phyloP scores from a whole-genome alignment of 2,797 vertebrate genomes.

The Pangasius larnaudii region DNA sequence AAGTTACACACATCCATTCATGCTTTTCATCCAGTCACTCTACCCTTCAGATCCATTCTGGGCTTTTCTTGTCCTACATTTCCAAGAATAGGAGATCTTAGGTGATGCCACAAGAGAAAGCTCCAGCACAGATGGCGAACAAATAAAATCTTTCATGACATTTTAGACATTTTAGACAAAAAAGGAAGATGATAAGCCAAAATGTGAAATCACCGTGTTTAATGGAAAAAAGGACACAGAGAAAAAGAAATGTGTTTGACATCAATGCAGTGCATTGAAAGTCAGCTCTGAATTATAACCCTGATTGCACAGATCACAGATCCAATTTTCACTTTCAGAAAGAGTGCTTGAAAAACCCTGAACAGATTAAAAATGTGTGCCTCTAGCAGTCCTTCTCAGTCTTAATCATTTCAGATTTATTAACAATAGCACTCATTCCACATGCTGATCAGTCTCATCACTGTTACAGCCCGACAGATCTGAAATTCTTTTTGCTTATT shows the following conservation, averaged over 20 bases:
- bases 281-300: not conserved
- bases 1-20: conserved; percentile 2
- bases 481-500: not conserved
- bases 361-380: conserved; percentile 9
- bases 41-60: not conserved
- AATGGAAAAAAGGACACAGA: not conserved
- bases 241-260: conserved; percentile 1
- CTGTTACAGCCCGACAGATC: not conserved
- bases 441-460: conserved; percentile 6
- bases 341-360: conserved; percentile 6
- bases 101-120: conserved; percentile 8
- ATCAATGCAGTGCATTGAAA: not conserved
- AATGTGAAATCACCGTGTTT: conserved; percentile 21
- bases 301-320: conserved; percentile 12
- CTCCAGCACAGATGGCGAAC: conserved; percentile 6
- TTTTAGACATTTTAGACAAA: conserved; percentile 29
- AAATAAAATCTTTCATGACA: conserved; percentile 33
- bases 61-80: not conserved
- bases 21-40: not conserved
- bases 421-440: conserved; percentile 7
- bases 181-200: conserved; percentile 24
- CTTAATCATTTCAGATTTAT: conserved; percentile 23
- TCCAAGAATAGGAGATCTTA: not conserved
- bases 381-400: not conserved
- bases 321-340: not conserved